phyloP scores from a whole-genome alignment of 2,888 invertebrate species.

The Oscheius onirici region DNA sequence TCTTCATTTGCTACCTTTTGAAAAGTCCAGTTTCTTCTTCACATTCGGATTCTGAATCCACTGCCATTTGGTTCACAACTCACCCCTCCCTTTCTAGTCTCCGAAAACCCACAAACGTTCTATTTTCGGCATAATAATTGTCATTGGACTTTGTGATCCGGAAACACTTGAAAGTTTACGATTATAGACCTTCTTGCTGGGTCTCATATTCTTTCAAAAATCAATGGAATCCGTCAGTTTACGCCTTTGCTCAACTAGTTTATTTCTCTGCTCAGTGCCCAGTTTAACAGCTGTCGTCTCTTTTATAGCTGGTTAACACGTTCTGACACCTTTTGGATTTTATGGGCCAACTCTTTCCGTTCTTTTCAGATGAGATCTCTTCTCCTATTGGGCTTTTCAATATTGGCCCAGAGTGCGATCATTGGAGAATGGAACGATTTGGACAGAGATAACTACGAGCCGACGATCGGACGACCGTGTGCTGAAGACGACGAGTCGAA shows the following conservation, averaged over 20 bases:
- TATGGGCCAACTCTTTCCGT: neutral
- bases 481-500: conserved; percentile 16
- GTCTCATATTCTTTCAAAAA: neutral
- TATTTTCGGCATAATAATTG: too few species aligned
- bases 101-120: too few species aligned
- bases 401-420: conserved; percentile 11
- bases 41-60: too few species aligned
- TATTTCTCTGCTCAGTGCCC: neutral
- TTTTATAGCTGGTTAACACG: neutral
- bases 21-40: too few species aligned
- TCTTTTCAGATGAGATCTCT: conserved; percentile 10
- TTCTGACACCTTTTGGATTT: neutral
- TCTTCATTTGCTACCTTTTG: too few species aligned
- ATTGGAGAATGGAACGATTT: conserved; percentile 32
- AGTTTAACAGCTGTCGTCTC: neutral
- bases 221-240: neutral
- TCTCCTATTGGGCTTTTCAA: neutral
- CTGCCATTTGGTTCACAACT: too few species aligned
- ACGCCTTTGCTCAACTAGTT: neutral
- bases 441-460: conserved; percentile 13
- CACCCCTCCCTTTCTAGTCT: too few species aligned
- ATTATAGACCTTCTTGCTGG: neutral
- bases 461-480: conserved; percentile 18
- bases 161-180: too few species aligned
- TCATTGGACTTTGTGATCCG: too few species aligned